Evolutionary conservation across 2,888 invertebrate species (phyloP), one percentile per base, ranked within the genome.

Genomic region (Drosophila suboccidentalis): DNA sequence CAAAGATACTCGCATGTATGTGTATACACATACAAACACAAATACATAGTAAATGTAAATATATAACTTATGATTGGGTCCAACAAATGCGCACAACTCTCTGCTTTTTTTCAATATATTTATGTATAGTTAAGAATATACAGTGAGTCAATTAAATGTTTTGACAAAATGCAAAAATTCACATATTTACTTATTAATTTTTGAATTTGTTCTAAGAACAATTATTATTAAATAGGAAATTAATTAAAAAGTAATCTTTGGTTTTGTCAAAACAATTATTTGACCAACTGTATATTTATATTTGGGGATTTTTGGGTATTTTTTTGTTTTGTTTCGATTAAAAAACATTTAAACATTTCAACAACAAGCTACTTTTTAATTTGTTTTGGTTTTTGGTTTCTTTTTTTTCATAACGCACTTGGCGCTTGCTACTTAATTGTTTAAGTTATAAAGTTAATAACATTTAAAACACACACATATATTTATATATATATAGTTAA

Each of bases 281-380:
- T 38, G n/a, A 6, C n/a, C n/a, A 2, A 38, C 38, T 38, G 38
- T 43, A 9, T 41, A 41, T 41, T 9, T 50, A 51, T 19, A 53
- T 36, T 65, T 47, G n/a, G 59, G 44, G 19, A 19, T 50, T 43
- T 49, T 44, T 19, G 3, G 10, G 34, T 22, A 6, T 32, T 67
- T 26, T 26, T 26, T 26, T 26, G 15, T 54, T 62, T 80, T 26
- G 15, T 54, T 62, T 80, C 49, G 78, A 66, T 64, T 86, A 76
- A 87, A 79, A 86, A 84, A 89, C 85, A 87, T 85, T 85, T 87
- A 87, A 87, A 87, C 87, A 89, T 85, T 89, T 89, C 78, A 87
- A 87, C 87, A 87, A 87, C 83, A 83, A 81, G 75, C 89, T 85
- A 87, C 85, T 63, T 66, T 50, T 51, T 54, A 62, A 34, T 69